Evolutionary conservation across 1,140 invertebrate genomes (phyloP), one percentile per base, ranked within the genome.

Genomic region (Lepidurus apus): DNA sequence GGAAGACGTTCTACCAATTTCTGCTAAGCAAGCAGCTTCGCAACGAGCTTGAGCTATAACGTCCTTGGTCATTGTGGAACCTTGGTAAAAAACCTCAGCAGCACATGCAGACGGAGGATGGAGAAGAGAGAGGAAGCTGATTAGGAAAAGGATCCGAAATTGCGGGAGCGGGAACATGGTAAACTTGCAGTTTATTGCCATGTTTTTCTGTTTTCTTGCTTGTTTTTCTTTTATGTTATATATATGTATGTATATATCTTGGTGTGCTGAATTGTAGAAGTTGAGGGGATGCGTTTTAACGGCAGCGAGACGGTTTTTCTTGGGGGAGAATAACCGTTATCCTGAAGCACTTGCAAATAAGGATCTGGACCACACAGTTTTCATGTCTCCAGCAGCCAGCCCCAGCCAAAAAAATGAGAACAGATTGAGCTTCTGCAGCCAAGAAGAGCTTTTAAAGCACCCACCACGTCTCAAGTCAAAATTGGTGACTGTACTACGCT

Each of bases 1-100:
- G 53, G 53, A 65, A 65, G 53, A 65, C 53, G 53, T 65, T 65
- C 53, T 65, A 65, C 53, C 53, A 65, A 65, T 65, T 65, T 65
- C 53, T n/a, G 53, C 21, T 65, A 65, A 65, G 53, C 53, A 65
- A 13, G 53, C 53, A 9, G 21, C 53, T 65, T 65, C 53, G 53
- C 53, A 65, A 65, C 53, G 53, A 17, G 53, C 53, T 65, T 65
- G 53, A 65, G 53, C 53, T 13, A 65, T 65, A 65, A 65, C 53
- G 53, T 65, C 53, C 53, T 65, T 65, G 53, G 53, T 65, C 53
- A 65, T 65, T 65, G 53, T 65, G 53, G 53, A 65, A 65, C 53
- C 53, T 65, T 65, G 53, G 53, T 65, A 65, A 65, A 21, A 13
- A 65, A 65, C 53, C 21, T 65, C 13, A 65, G 21, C 53, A 17